A percentile compares a stretch with the other conserved stretches of the same genome.
Evolutionary conservation across 2,797 vertebrate species (phyloP).

Genomic region (Novumbra hubbsi): DNA sequence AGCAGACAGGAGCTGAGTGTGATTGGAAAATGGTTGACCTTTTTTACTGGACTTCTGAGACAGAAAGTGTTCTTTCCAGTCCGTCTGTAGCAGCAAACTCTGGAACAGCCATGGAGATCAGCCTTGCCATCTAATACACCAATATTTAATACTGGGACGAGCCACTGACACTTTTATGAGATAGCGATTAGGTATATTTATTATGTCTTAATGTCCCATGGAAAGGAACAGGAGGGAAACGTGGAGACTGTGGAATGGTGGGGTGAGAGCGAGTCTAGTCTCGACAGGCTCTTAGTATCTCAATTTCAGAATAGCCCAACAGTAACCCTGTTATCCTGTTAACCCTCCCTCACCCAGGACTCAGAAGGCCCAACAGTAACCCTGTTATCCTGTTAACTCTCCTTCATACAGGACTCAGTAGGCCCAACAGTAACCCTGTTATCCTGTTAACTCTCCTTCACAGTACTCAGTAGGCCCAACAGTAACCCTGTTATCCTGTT

Average conservation of each 20-base stretch:
- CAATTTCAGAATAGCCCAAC: neutral
- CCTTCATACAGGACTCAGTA: no score
- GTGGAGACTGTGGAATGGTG: neutral
- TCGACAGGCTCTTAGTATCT: slow-evolving; percentile 2
- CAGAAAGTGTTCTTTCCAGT: neutral
- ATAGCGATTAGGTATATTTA: slow-evolving; percentile 12
- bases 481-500: no score
- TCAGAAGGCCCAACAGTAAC: neutral
- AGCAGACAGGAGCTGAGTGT: neutral
- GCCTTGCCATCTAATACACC: slow-evolving; percentile 3
- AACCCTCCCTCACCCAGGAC: neutral
- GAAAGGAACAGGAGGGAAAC: neutral
- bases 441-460: no score
- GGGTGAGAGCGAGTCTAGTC: neutral
- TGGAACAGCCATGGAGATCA: neutral
- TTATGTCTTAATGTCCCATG: neutral
- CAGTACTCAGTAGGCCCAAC: no score
- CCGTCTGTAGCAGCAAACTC: neutral
- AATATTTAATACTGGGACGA: neutral
- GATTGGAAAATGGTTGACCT: neutral
- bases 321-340: neutral
- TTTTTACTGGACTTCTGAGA: neutral
- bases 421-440: no score
- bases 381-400: no score
- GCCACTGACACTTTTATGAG: slow-evolving; percentile 6